These are phyloP conservation scores for Phodopus roborovskii DNA, from an alignment of 2,113 vertebrate species.

Conservation along the genomic window DNA sequence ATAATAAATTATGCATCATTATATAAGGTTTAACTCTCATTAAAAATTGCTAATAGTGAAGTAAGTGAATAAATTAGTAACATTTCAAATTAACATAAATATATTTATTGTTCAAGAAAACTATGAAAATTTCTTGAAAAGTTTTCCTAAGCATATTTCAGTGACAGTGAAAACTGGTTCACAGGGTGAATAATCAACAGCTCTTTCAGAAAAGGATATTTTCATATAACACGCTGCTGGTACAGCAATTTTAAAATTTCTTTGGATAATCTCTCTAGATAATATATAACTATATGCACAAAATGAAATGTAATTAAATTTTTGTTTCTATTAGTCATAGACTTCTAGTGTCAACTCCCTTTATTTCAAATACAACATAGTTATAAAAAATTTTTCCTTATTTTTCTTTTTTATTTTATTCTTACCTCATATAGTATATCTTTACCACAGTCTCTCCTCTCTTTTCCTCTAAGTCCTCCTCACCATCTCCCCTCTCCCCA, in stretches of 20 bases:
- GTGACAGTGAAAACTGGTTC: conserved; percentile 26
- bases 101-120: conserved; percentile 5
- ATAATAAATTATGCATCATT: not conserved
- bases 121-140: conserved; percentile 9
- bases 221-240: not conserved
- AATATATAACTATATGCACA: not conserved
- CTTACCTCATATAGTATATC: not conserved
- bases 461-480: too few species aligned
- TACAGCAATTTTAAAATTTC: not conserved
- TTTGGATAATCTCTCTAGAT: not conserved
- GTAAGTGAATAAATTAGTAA: not conserved
- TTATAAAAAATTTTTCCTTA: not conserved
- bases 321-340: not conserved
- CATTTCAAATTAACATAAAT: not conserved
- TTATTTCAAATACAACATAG: conserved; percentile 24
- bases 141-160: not conserved
- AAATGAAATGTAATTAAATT: not conserved
- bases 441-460: too few species aligned
- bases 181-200: conserved; percentile 4
- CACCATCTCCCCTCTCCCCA: too few species aligned
- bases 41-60: not conserved
- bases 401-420: not conserved
- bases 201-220: not conserved
- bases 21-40: not conserved
- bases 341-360: not conserved